Conservation (phyloP, 92 coral and sea anemone genomes). For the Epizoanthus stellaris region DNA sequence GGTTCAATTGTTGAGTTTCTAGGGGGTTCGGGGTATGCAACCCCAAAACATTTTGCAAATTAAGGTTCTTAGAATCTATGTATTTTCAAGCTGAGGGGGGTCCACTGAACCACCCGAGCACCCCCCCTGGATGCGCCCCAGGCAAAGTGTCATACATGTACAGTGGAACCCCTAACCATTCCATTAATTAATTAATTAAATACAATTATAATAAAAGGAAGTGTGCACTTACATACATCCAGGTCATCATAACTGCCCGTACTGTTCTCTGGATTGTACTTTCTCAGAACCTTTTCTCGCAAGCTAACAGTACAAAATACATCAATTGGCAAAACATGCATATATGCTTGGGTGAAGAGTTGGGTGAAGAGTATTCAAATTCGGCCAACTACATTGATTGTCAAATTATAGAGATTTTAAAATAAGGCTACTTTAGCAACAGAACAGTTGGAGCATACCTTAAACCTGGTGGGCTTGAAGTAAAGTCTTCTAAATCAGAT, state of each 20-base stretch:
- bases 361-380: no score
- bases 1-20: no score
- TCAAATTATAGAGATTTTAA: background rate
- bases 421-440: background rate
- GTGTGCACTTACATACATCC: constrained; percentile 71
- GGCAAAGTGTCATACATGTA: no score
- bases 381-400: background rate
- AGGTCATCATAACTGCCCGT: constrained; percentile 80
- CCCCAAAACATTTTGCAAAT: no score
- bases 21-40: no score
- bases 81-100: no score
- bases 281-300: constrained; percentile 63
- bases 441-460: constrained; percentile 1
- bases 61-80: no score
- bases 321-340: no score
- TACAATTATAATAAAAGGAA: background rate
- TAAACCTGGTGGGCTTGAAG: constrained; percentile 36
- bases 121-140: no score
- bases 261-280: constrained; percentile 67
- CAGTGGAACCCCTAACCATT: no score
- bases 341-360: background rate
- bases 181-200: no score
- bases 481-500: background rate
- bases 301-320: constrained; percentile 48
- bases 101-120: no score